These are phyloP conservation scores for Tetragnatha versicolor DNA, from an alignment of 1,140 invertebrate species.

Conservation along the genomic window DNA sequence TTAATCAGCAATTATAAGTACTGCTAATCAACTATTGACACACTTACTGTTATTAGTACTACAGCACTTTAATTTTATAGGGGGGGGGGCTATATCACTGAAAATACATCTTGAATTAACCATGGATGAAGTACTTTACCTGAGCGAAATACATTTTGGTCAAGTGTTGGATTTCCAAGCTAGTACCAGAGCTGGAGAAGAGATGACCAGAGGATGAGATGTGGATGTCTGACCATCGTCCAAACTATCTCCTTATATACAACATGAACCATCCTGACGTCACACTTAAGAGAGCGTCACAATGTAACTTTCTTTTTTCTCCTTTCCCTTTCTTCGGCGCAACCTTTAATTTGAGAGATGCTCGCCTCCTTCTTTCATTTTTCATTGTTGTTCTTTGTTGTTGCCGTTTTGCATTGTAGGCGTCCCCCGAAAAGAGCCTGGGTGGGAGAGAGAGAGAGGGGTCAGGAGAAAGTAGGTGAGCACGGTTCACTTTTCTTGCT, in stretches of 20 bases:
- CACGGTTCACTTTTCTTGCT: too few relatives aligned
- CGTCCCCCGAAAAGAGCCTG: too few relatives aligned
- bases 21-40: neutral
- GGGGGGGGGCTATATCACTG: neutral
- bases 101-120: neutral
- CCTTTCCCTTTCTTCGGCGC: neutral
- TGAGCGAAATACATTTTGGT: slow-evolving; percentile 4
- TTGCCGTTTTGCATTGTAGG: too few relatives aligned
- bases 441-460: too few relatives aligned
- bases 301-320: slow-evolving; percentile 16
- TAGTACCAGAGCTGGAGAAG: neutral
- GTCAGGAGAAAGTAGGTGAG: too few relatives aligned
- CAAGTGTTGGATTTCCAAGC: neutral
- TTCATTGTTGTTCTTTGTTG: too few relatives aligned
- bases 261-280: slow-evolving; percentile 1
- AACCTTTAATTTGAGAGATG: slow-evolving; percentile 2
- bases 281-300: neutral
- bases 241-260: slow-evolving; percentile 13
- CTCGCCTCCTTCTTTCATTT: too few relatives aligned
- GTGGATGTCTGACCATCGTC: slow-evolving; percentile 25
- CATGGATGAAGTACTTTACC: neutral
- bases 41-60: neutral
- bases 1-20: neutral
- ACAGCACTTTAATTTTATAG: neutral
- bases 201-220: slow-evolving; percentile 18